These are phyloP conservation scores for Hypotaenidia philippensis DNA, from an alignment of 2,797 vertebrate species.

Conservation along the genomic window DNA sequence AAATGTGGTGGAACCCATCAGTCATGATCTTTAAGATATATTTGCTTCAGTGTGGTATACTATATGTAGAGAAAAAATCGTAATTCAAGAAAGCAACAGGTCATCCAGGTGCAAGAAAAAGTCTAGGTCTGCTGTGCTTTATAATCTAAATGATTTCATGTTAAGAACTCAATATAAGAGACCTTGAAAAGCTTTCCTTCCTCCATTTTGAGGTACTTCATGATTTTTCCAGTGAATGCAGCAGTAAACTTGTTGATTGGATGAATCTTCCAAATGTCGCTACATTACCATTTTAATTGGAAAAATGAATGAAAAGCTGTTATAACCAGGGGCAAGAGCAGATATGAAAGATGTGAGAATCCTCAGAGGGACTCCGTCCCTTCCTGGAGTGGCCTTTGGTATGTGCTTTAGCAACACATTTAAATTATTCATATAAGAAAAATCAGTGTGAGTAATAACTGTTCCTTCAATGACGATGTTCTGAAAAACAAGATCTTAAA, in stretches of 20 bases:
- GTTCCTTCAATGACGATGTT: background rate
- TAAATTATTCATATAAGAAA: conserved; percentile 20
- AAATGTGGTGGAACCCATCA: background rate
- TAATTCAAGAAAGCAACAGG: background rate
- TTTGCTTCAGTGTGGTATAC: background rate
- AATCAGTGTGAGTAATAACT: background rate
- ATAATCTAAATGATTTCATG: background rate
- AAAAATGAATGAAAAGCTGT: conserved; percentile 39
- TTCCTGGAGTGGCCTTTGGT: background rate
- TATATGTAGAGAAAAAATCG: background rate
- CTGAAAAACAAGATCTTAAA: background rate
- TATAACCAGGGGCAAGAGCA: conserved; percentile 24
- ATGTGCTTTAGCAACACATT: background rate
- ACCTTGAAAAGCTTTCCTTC: background rate
- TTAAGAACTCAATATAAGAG: background rate
- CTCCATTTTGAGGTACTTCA: background rate
- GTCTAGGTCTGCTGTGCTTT: background rate
- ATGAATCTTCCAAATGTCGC: background rate
- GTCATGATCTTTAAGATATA: background rate
- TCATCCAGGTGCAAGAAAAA: background rate
- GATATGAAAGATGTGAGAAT: conserved; percentile 12
- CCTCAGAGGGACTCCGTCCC: background rate
- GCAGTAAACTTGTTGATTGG: background rate
- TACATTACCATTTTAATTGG: conserved; percentile 55
- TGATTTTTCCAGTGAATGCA: background rate